Conservation (phyloP, 2,888 invertebrate species). For the Drosophila merina region DNA sequence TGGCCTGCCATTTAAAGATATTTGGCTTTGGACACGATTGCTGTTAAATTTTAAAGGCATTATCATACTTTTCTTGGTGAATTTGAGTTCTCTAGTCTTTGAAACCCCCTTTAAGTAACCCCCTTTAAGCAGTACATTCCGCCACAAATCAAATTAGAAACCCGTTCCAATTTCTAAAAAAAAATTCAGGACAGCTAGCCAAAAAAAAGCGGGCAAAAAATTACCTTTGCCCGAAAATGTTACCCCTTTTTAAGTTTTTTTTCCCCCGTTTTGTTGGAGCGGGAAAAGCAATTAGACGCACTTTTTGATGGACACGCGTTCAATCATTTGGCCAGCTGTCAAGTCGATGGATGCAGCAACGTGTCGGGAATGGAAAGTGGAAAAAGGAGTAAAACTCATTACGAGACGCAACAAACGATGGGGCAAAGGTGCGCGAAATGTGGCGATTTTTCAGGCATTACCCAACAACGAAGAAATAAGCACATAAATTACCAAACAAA, state of each 20-base stretch:
- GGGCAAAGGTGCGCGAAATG: constrained; percentile 64
- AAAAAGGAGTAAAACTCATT: constrained; percentile 67
- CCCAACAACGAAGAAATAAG: constrained; percentile 45
- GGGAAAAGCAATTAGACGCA: constrained; percentile 77
- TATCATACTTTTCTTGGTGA: not conserved
- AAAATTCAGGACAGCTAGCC: constrained; percentile 47
- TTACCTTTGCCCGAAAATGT: constrained; percentile 65
- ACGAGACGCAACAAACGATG: constrained; percentile 30
- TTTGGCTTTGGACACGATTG: not conserved
- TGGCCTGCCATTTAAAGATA: constrained; percentile 9
- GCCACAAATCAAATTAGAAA: constrained; percentile 37
- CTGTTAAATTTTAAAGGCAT: not conserved
- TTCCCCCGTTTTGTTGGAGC: constrained; percentile 23
- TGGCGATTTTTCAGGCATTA: constrained; percentile 71
- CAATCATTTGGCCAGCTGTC: constrained; percentile 77
- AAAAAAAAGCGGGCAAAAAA: constrained; percentile 52
- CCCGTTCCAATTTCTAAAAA: constrained; percentile 34
- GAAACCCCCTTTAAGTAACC: too few species aligned
- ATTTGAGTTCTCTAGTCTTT: too few species aligned
- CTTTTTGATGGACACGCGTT: constrained; percentile 79
- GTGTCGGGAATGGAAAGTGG: constrained; percentile 61
- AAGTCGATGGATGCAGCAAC: constrained; percentile 70
- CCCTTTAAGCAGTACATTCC: constrained; percentile 3
- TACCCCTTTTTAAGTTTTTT: constrained; percentile 48
- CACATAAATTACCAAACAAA: constrained; percentile 65